Evolutionary conservation across 2,888 invertebrate species (phyloP).

Genomic region (Limenitis camilla): DNA sequence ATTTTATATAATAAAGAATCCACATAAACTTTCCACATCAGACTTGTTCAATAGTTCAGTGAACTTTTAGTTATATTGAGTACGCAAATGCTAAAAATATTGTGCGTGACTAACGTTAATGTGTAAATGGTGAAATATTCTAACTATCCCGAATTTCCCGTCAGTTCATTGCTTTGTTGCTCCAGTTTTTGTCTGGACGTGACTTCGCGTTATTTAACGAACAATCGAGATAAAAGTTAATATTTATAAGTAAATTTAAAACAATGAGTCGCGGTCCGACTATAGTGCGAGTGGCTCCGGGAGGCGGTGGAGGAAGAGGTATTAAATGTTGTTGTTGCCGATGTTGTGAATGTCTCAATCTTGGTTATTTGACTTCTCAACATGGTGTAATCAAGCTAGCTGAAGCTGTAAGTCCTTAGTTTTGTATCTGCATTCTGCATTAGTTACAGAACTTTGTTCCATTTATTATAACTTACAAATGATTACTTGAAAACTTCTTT

Average conservation of each 20-base stretch:
- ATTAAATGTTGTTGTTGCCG: constrained; percentile 83
- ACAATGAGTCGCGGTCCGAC: constrained; percentile 66
- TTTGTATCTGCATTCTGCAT: too few relatives aligned
- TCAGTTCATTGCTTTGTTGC: constrained; percentile 28
- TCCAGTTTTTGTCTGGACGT: constrained; percentile 14
- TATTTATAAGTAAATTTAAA: constrained; percentile 16
- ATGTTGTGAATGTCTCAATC: constrained; percentile 86
- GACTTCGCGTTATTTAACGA: neutral
- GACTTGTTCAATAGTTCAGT: constrained; percentile 25
- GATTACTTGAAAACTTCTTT: too few relatives aligned
- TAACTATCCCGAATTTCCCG: constrained; percentile 56
- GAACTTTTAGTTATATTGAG: constrained; percentile 30
- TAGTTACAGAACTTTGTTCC: too few relatives aligned
- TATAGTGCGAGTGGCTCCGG: constrained; percentile 60
- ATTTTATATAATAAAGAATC: neutral
- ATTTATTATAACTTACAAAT: too few relatives aligned
- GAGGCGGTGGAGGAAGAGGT: constrained; percentile 60
- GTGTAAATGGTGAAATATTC: constrained; percentile 49
- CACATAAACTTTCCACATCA: constrained; percentile 2
- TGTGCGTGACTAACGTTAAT: constrained; percentile 59
- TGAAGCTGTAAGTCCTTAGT: constrained; percentile 78
- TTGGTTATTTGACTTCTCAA: constrained; percentile 81
- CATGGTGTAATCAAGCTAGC: constrained; percentile 83
- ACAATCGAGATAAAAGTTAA: constrained; percentile 11
- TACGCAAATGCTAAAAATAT: constrained; percentile 63